These are phyloP conservation scores for Ephestia elutella DNA, from an alignment of 1,140 invertebrate species.

Conservation along the genomic window DNA sequence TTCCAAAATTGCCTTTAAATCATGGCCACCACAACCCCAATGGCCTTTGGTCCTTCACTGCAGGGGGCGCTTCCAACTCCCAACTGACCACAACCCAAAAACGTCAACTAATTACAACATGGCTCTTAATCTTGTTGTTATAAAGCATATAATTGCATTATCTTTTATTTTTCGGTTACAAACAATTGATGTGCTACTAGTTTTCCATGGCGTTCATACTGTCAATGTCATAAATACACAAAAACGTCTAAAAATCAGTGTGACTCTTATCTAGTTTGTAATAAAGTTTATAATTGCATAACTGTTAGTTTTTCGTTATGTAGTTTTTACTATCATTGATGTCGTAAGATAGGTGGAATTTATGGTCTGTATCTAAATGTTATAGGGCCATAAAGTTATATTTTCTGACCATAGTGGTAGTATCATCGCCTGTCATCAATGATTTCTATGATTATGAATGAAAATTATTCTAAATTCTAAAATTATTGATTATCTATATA, in stretches of 20 bases:
- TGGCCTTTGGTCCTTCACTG: constrained; percentile 25
- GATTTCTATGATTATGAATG: no score
- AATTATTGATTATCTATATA: no score
- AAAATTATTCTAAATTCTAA: no score
- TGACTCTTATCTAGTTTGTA: no score
- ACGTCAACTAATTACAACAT: background rate
- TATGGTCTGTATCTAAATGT: background rate
- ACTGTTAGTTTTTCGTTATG: no score
- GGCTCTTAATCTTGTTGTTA: background rate
- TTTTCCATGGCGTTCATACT: background rate
- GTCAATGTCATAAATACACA: no score
- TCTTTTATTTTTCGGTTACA: background rate
- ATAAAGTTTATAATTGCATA: no score
- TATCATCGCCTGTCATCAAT: no score
- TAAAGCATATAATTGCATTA: constrained; percentile 1
- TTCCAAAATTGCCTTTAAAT: background rate
- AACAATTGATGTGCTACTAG: background rate
- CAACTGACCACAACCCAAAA: constrained; percentile 10
- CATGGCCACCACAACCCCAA: background rate
- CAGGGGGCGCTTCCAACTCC: constrained; percentile 21
- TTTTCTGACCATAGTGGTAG: no score
- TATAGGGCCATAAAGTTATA: no score
- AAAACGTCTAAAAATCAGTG: no score
- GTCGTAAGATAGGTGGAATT: background rate
- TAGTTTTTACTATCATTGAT: background rate